phyloP scores from a whole-genome alignment of 2,888 invertebrate species.

The Oligia strigilis region DNA sequence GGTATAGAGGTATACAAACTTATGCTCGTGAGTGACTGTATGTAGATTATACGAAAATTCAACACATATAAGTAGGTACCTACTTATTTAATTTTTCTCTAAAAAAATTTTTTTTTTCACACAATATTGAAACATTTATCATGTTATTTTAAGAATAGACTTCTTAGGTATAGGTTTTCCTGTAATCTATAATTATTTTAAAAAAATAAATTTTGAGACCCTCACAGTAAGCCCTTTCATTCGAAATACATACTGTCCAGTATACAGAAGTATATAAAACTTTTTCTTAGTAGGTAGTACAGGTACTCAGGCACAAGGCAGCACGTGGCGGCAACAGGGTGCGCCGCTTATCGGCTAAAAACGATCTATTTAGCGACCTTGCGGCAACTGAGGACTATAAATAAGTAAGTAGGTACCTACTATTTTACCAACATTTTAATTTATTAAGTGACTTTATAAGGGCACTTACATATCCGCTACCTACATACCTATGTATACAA shows the following conservation, averaged over 20 bases:
- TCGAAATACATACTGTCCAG: background rate
- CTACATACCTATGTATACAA: background rate
- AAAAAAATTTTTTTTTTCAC: background rate
- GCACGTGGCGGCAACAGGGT: background rate
- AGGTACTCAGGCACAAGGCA: background rate
- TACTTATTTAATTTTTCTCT: too few species aligned
- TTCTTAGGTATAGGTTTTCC: background rate
- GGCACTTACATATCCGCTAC: background rate
- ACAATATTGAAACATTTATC: background rate
- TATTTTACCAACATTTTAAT: background rate
- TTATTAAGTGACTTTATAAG: background rate
- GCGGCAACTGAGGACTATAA: background rate
- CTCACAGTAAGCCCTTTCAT: background rate
- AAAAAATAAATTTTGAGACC: background rate
- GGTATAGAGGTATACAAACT: too few species aligned
- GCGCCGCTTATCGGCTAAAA: background rate
- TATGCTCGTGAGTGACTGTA: too few species aligned
- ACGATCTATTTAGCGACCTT: background rate
- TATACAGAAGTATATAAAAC: background rate
- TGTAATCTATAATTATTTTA: background rate
- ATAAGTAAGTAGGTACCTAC: background rate
- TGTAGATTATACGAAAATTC: background rate
- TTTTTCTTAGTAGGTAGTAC: background rate
- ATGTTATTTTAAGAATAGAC: background rate
- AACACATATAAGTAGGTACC: background rate